Percentiles rank a stretch among this genome's conserved stretches.
These are phyloP conservation scores for Drosophila maculinotata DNA, from an alignment of 2,888 invertebrate species.

Conservation along the genomic window DNA sequence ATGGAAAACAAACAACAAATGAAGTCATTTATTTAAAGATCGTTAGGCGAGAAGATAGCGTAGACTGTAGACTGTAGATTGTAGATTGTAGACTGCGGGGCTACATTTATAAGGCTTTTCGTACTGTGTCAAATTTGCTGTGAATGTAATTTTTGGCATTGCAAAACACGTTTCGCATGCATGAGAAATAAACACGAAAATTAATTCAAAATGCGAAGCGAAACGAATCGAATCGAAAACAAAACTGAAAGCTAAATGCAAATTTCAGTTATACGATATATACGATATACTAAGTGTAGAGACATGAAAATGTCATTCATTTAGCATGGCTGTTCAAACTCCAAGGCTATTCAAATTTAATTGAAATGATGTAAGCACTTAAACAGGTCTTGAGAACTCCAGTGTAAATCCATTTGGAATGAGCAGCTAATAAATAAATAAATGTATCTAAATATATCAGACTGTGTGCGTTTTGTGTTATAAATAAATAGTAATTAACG, in stretches of 20 bases:
- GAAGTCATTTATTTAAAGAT: conserved; percentile 51
- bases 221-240: conserved; percentile 27
- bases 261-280: conserved; percentile 22
- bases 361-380: conserved; percentile 45
- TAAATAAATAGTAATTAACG: not conserved
- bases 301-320: conserved; percentile 44
- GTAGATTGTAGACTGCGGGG: too few species aligned
- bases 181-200: conserved; percentile 48
- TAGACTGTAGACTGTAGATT: too few species aligned
- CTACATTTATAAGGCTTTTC: too few species aligned
- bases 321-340: conserved; percentile 21
- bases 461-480: too few species aligned
- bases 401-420: too few species aligned
- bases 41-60: conserved; percentile 15
- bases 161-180: conserved; percentile 71
- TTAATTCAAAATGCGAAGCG: conserved; percentile 50
- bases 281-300: conserved; percentile 12
- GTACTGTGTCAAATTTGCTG: conserved; percentile 16
- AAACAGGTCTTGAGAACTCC: conserved; percentile 26
- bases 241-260: conserved; percentile 47
- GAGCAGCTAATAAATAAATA: conserved; percentile 5
- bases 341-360: conserved; percentile 40
- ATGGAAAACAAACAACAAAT: conserved; percentile 16
- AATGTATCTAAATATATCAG: too few species aligned
- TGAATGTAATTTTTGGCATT: conserved; percentile 43